phyloP scores from a whole-genome alignment of 2,888 invertebrate species.

The Poecilobothrus nobilitatus region DNA sequence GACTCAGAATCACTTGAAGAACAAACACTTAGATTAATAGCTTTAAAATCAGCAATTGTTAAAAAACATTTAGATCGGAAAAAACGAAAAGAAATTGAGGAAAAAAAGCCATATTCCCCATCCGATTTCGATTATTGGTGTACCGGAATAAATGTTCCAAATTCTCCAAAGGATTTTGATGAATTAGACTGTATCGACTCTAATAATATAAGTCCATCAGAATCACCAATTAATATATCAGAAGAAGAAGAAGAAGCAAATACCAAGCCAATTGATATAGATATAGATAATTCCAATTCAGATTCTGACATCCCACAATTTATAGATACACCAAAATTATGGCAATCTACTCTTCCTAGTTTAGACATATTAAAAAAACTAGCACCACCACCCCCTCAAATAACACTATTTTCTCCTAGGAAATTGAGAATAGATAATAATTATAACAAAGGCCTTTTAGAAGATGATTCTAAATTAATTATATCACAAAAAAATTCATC shows the following conservation, averaged over 20 bases:
- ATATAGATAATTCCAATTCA: conserved; percentile 39
- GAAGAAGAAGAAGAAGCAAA: conserved; percentile 23
- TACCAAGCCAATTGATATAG: conserved; percentile 41
- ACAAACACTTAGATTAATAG: conserved; percentile 38
- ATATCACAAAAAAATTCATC: conserved; percentile 18
- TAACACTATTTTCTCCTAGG: conserved; percentile 20
- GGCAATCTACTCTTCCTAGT: conserved; percentile 26
- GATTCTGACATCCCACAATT: conserved; percentile 27
- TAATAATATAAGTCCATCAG: conserved; percentile 35
- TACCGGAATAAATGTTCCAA: conserved; percentile 23
- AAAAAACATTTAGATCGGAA: conserved; percentile 39
- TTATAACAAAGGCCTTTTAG: background rate
- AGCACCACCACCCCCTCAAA: conserved; percentile 19
- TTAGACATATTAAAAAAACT: conserved; percentile 17
- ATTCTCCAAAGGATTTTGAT: conserved; percentile 29
- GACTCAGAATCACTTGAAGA: conserved; percentile 28
- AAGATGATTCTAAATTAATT: conserved; percentile 15
- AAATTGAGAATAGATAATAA: conserved; percentile 12
- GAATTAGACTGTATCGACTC: conserved; percentile 30
- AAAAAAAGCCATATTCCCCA: conserved; percentile 39
- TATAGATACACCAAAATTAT: conserved; percentile 17
- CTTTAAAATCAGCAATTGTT: conserved; percentile 40
- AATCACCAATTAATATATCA: conserved; percentile 34
- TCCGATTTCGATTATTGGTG: conserved; percentile 39
- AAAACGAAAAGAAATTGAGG: conserved; percentile 34